A percentile compares a stretch with the other conserved stretches of the same genome.
These are phyloP conservation scores for Gortyna flavago DNA, from an alignment of 2,888 invertebrate species.

Conservation along the genomic window DNA sequence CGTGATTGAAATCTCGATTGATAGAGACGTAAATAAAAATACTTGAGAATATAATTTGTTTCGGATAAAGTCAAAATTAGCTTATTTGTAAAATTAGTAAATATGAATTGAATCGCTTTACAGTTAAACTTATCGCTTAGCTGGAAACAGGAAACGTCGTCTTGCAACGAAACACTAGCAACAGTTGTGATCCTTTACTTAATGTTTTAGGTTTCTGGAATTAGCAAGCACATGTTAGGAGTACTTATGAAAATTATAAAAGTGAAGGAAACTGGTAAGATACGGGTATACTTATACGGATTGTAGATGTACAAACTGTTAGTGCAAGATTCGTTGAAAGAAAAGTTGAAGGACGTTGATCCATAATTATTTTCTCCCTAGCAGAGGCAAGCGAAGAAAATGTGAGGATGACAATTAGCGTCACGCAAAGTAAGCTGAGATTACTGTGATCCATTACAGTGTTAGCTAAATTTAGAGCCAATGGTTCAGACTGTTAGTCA, in stretches of 20 bases:
- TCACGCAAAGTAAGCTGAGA: constrained; percentile 20
- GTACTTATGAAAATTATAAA: constrained; percentile 41
- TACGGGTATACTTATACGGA: constrained; percentile 33
- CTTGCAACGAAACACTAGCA: constrained; percentile 8
- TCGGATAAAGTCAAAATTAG: background rate
- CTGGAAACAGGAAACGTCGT: constrained; percentile 29
- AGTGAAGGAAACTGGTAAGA: constrained; percentile 44
- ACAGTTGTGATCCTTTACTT: constrained; percentile 32
- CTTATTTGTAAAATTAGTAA: background rate
- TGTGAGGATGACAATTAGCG: constrained; percentile 11
- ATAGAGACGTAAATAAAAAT: background rate
- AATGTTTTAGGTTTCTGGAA: constrained; percentile 48
- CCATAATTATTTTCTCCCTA: constrained; percentile 22
- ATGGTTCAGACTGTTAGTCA: background rate
- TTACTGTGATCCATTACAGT: background rate
- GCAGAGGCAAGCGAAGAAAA: constrained; percentile 10
- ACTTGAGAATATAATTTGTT: background rate
- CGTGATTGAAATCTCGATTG: background rate
- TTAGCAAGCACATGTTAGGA: constrained; percentile 42
- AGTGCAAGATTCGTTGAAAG: constrained; percentile 26
- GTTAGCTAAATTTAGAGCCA: background rate
- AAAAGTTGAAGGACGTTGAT: constrained; percentile 48
- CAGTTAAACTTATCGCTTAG: background rate
- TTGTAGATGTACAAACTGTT: constrained; percentile 29
- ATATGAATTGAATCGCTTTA: background rate